Conservation (phyloP, 2,113 vertebrate genomes). For the Etia nguti region DNA sequence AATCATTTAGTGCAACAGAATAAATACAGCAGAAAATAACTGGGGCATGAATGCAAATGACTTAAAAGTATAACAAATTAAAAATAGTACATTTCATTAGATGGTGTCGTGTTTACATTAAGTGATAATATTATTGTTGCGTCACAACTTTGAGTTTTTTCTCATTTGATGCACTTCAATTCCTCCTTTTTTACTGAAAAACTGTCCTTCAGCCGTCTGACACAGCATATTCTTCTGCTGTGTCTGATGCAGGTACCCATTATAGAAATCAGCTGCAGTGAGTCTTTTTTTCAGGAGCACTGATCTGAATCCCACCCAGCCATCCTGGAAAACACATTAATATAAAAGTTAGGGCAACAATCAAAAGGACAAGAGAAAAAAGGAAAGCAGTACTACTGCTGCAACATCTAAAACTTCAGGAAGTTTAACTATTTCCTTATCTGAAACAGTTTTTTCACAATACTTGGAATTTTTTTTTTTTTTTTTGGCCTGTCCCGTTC, state of each 20-base stretch:
- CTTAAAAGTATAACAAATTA: background rate
- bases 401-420: background rate
- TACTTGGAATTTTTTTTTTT: background rate
- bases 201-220: slow-evolving; percentile 59
- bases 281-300: slow-evolving; percentile 82
- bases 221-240: slow-evolving; percentile 42
- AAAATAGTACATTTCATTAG: background rate
- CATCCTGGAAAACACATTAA: slow-evolving; percentile 72
- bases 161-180: background rate
- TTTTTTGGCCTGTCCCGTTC: no score
- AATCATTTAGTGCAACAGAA: background rate
- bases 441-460: background rate
- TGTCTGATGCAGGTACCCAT: slow-evolving; percentile 87
- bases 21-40: background rate
- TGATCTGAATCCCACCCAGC: slow-evolving; percentile 84
- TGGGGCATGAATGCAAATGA: background rate
- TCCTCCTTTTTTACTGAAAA: slow-evolving; percentile 73
- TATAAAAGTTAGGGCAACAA: background rate
- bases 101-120: background rate
- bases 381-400: background rate
- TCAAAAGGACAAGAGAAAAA: background rate
- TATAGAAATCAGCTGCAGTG: slow-evolving; percentile 89
- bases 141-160: background rate
- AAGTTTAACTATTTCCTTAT: background rate
- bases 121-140: background rate